phyloP scores from a whole-genome alignment of 2,113 vertebrate species.

The Orycteropus afer region DNA sequence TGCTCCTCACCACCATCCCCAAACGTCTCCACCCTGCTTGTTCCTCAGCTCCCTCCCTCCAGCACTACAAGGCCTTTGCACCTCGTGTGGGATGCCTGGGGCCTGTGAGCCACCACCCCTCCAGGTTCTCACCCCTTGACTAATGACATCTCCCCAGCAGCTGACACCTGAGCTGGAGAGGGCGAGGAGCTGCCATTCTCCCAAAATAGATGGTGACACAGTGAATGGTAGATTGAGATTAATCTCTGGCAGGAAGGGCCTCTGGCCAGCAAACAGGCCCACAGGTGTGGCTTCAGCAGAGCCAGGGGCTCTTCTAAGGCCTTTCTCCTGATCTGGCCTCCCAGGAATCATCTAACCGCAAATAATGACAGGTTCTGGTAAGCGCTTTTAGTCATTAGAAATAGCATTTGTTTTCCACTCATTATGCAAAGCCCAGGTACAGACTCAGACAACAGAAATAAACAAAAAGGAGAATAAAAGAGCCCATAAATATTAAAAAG shows the following conservation, averaged over 20 bases:
- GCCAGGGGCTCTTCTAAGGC: background rate
- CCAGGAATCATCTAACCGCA: background rate
- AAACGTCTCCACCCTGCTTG: background rate
- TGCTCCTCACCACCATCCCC: background rate
- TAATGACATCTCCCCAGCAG: slow-evolving; percentile 26
- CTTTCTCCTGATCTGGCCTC: background rate
- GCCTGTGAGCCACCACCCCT: background rate
- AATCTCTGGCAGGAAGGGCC: background rate
- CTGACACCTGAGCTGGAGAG: slow-evolving; percentile 65
- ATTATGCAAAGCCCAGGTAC: background rate
- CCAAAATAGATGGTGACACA: slow-evolving; percentile 73
- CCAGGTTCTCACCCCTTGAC: background rate
- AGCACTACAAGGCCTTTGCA: background rate
- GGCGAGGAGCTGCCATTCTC: slow-evolving; percentile 47
- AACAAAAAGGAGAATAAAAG: background rate
- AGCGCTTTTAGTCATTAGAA: slow-evolving; percentile 13
- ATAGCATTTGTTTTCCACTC: background rate
- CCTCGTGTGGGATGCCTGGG: background rate
- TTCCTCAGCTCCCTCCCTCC: background rate
- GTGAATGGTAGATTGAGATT: slow-evolving; percentile 53
- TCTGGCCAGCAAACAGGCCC: background rate
- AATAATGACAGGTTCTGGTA: background rate
- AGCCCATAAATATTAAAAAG: background rate
- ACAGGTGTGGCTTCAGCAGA: background rate
- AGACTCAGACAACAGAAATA: background rate